Evolutionary conservation across 2,888 invertebrate genomes (phyloP).

Genomic region (Plusia festucae): DNA sequence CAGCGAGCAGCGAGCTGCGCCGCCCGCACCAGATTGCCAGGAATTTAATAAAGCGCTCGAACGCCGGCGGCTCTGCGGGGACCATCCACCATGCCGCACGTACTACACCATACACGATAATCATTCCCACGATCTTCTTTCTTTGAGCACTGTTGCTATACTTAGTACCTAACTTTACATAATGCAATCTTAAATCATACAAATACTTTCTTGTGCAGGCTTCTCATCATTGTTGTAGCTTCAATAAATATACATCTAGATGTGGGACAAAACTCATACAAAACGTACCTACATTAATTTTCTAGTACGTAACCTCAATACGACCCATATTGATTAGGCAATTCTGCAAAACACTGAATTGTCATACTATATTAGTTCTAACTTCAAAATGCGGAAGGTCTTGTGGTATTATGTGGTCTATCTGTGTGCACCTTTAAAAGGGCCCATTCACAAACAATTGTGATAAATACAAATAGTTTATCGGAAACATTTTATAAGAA

Average conservation of each 20-base stretch:
- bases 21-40: neutral
- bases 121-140: conserved; percentile 3
- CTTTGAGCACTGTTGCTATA: neutral
- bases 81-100: neutral
- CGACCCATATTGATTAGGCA: neutral
- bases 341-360: too few relatives aligned
- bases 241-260: neutral
- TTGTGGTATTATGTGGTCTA: too few relatives aligned
- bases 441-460: too few relatives aligned
- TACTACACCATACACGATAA: conserved; percentile 3
- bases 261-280: neutral
- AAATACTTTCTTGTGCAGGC: conserved; percentile 1
- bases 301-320: too few relatives aligned
- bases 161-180: conserved; percentile 1
- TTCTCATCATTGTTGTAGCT: neutral
- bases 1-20: neutral
- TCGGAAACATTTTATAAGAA: too few relatives aligned
- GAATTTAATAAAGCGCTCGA: conserved; percentile 30
- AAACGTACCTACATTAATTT: neutral
- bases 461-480: too few relatives aligned
- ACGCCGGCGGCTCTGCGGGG: conserved; percentile 3
- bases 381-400: too few relatives aligned
- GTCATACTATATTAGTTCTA: neutral
- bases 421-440: too few relatives aligned
- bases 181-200: neutral